These are phyloP conservation scores for Acipenser oxyrinchus DNA, from an alignment of 2,797 vertebrate species.

Conservation along the genomic window DNA sequence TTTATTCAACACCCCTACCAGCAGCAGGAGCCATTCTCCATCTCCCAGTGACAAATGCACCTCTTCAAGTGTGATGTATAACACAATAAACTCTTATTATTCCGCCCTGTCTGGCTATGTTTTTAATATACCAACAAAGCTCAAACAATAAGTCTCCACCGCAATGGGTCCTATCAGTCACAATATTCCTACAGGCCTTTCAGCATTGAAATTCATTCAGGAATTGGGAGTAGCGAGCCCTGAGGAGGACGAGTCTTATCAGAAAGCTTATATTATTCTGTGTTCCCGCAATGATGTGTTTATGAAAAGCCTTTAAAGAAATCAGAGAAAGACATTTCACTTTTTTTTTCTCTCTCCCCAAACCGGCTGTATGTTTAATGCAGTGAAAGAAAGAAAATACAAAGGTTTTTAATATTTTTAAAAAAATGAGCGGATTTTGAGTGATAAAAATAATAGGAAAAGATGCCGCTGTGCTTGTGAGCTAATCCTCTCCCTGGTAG, in stretches of 20 bases:
- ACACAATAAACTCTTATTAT: conserved; percentile 16
- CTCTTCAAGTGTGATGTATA: conserved; percentile 10
- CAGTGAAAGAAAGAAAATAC: too few relatives aligned
- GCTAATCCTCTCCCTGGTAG: too few relatives aligned
- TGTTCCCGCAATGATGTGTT: conserved; percentile 13
- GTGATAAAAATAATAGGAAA: too few relatives aligned
- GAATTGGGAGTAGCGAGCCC: conserved; percentile 3
- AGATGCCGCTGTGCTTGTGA: too few relatives aligned
- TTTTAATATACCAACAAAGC: conserved; percentile 18
- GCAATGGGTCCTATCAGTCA: not conserved
- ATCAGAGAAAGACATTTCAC: not conserved
- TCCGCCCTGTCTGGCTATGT: conserved; percentile 1
- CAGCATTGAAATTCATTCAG: conserved; percentile 14
- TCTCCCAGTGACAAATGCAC: not conserved
- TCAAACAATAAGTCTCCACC: conserved; percentile 14
- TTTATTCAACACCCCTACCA: too few relatives aligned
- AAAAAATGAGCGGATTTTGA: too few relatives aligned
- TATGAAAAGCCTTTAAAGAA: conserved; percentile 19
- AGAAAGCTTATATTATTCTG: conserved; percentile 14
- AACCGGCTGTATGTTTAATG: too few relatives aligned
- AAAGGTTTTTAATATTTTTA: too few relatives aligned
- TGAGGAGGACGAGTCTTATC: conserved; percentile 17
- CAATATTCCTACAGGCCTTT: conserved; percentile 16
- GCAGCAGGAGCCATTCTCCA: too few relatives aligned
- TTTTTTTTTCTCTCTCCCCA: too few relatives aligned